Evolutionary conservation across 2,797 vertebrate species (phyloP).

Genomic region (Danio jaintianensis): DNA sequence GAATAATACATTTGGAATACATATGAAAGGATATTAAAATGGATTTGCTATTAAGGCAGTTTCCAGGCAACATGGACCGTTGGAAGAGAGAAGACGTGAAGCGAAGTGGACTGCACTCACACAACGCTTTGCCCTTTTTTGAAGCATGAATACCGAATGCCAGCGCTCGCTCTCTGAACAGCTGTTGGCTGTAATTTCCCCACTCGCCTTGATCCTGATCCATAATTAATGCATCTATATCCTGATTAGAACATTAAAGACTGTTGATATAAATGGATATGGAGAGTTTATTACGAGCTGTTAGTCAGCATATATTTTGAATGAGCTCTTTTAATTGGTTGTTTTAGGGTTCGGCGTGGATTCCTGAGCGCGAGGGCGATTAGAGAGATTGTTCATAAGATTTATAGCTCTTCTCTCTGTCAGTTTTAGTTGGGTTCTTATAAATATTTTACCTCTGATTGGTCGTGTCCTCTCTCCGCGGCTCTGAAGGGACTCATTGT

Average conservation of each 20-base stretch:
- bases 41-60: slow-evolving; percentile 66
- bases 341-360: slow-evolving; percentile 18
- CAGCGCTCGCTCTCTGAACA: slow-evolving; percentile 18
- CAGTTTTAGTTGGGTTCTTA: slow-evolving; percentile 30
- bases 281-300: slow-evolving; percentile 31
- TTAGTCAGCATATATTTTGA: slow-evolving; percentile 40
- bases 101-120: slow-evolving; percentile 52
- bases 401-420: slow-evolving; percentile 3
- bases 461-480: slow-evolving; percentile 2
- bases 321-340: slow-evolving; percentile 32
- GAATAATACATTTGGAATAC: slow-evolving; percentile 68
- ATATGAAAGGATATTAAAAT: slow-evolving; percentile 70
- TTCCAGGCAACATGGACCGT: slow-evolving; percentile 64
- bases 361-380: slow-evolving; percentile 15
- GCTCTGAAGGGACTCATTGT: slow-evolving; percentile 25
- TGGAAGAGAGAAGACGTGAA: slow-evolving; percentile 54
- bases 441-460: slow-evolving; percentile 40
- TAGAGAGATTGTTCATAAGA: slow-evolving; percentile 26
- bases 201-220: slow-evolving; percentile 45
- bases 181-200: slow-evolving; percentile 47
- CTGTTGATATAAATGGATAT: slow-evolving; percentile 35
- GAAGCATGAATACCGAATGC: slow-evolving; percentile 56
- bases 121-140: slow-evolving; percentile 37
- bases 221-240: slow-evolving; percentile 44
- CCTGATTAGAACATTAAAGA: slow-evolving; percentile 57